phyloP scores from a whole-genome alignment of 2,888 invertebrate genomes.

The Noctuana brunneofusca region DNA sequence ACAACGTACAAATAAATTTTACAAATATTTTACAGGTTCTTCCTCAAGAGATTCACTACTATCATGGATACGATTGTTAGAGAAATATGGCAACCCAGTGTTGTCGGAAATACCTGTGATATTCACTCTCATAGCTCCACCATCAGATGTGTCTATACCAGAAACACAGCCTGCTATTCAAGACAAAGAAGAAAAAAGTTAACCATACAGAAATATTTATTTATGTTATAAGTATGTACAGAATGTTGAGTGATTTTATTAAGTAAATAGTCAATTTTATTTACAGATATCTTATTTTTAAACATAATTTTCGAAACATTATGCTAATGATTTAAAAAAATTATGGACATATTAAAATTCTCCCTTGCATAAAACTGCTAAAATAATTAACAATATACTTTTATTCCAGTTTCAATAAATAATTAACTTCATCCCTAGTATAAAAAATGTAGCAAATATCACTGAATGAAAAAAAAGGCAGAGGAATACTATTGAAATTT shows the following conservation, averaged over 20 bases:
- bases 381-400: too few relatives aligned
- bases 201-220: neutral
- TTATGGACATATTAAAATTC: too few relatives aligned
- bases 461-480: too few relatives aligned
- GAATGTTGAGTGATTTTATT: slow-evolving; percentile 3
- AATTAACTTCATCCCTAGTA: too few relatives aligned
- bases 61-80: slow-evolving; percentile 94
- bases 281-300: slow-evolving; percentile 9
- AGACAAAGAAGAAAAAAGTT: slow-evolving; percentile 40
- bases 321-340: neutral
- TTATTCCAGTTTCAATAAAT: too few relatives aligned
- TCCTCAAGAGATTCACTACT: slow-evolving; percentile 94
- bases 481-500: too few relatives aligned
- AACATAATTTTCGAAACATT: neutral
- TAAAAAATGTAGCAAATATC: too few relatives aligned
- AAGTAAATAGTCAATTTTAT: slow-evolving; percentile 30
- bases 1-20: neutral
- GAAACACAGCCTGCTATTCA: slow-evolving; percentile 58
- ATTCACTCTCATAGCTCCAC: slow-evolving; percentile 89
- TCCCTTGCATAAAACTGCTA: too few relatives aligned
- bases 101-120: slow-evolving; percentile 91
- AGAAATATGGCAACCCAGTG: slow-evolving; percentile 88
- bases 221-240: neutral
- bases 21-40: slow-evolving; percentile 82
- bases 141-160: slow-evolving; percentile 65